Percentiles rank a stretch among this genome's conserved stretches.
Evolutionary conservation across 2,113 vertebrate genomes (phyloP).

Genomic region (Poicephalus meyeri): DNA sequence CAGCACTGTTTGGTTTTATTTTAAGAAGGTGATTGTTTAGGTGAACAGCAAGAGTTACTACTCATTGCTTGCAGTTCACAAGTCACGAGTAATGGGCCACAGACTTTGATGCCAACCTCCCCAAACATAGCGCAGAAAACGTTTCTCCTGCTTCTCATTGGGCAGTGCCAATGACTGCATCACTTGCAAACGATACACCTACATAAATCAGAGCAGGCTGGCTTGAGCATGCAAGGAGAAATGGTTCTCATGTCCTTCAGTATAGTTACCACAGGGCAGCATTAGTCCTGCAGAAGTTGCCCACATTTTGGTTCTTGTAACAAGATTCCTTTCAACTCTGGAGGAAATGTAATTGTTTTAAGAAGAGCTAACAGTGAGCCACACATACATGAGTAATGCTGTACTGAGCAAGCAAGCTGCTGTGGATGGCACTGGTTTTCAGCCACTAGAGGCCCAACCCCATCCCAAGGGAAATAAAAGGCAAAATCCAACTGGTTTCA

Average conservation of each 20-base stretch:
- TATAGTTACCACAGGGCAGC: neutral
- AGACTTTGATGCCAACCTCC: neutral
- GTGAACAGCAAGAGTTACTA: neutral
- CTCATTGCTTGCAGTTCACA: neutral
- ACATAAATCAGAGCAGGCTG: neutral
- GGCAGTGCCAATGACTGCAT: neutral
- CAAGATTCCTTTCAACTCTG: neutral
- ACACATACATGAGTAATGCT: neutral
- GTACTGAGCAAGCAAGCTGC: neutral
- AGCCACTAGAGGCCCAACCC: neutral
- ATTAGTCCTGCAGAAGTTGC: neutral
- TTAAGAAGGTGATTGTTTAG: neutral
- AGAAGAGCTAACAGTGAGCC: neutral
- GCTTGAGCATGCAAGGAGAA: neutral
- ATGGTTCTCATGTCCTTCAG: accelerated
- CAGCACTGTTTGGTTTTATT: neutral
- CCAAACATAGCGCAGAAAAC: neutral
- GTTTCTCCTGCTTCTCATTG: neutral
- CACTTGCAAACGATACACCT: neutral
- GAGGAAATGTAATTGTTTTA: neutral
- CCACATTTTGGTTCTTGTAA: neutral
- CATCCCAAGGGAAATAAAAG: neutral
- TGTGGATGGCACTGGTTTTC: neutral
- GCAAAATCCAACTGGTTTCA: neutral
- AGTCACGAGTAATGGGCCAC: neutral